These are phyloP conservation scores for Pogonophryne albipinna DNA, from an alignment of 2,797 vertebrate genomes.

Conservation along the genomic window DNA sequence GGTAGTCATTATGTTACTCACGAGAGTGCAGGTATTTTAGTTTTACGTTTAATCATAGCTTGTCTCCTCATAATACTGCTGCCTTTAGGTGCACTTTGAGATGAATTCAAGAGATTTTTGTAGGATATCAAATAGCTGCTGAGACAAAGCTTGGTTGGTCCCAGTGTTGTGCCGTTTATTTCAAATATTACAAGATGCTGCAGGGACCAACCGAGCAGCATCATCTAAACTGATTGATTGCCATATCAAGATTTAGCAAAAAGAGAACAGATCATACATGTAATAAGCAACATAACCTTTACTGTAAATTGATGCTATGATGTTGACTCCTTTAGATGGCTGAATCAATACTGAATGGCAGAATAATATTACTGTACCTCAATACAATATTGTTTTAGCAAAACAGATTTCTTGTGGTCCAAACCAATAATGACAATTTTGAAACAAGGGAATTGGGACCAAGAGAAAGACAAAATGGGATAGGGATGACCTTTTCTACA, in stretches of 20 bases:
- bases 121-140: background rate
- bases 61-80: background rate
- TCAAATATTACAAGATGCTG: background rate
- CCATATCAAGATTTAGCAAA: background rate
- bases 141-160: background rate
- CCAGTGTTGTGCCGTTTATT: background rate
- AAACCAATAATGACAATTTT: slow-evolving; percentile 51
- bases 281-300: background rate
- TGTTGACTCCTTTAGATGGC: slow-evolving; percentile 19
- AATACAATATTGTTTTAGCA: slow-evolving; percentile 56
- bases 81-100: background rate
- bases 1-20: slow-evolving; percentile 30
- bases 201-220: background rate
- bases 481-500: slow-evolving; percentile 53
- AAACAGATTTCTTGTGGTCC: slow-evolving; percentile 25
- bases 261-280: background rate
- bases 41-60: slow-evolving; percentile 17
- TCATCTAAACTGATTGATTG: background rate
- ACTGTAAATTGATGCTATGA: background rate
- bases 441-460: slow-evolving; percentile 59
- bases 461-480: slow-evolving; percentile 42
- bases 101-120: background rate
- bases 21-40: slow-evolving; percentile 5
- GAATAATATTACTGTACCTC: slow-evolving; percentile 35
- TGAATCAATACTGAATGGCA: slow-evolving; percentile 34